Base-by-base conservation (phyloP, 30 jellyfish, hydroid and myxozoan species). In the Haliclystus octoradiatus region DNA sequence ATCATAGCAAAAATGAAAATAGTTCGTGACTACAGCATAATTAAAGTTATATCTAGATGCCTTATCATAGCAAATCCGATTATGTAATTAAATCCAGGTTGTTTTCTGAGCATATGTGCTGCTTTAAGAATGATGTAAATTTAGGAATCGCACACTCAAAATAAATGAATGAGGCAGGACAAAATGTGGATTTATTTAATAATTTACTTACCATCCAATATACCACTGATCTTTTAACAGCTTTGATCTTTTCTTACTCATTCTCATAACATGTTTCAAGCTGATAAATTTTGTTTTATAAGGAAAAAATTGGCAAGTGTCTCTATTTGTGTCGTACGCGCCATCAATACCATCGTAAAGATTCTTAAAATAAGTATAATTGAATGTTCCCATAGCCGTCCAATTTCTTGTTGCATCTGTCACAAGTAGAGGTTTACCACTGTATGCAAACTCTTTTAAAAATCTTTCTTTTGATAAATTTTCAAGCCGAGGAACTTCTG, bases 161-260 rank as follows among this genome's bases (percentile, higher is more conserved):
- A n/a, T n/a, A n/a, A n/a, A n/a, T n/a, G n/a, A n/a, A n/a, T n/a
- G n/a, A 40, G 57, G 14, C 57, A 40, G 57, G 57, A 40, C 14
- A 40, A 40, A 40, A 19, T 19, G 19, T 40, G 14, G 19, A 5
- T 40, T 40, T 19, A 40, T 23, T 12, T 66, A 24, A 46, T 1
- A 68, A 19, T 3, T 34, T 76, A 80, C 95, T 50, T 83, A 91
- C 99, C 99, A 91, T 65, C 99, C 99, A 71, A 91, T 69, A 69
- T 91, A 91, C 99, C 99, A 91, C 30, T 81, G 75, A 26, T 76
- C 82, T 51, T 92, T 83, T 52, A 65, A 49, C 26, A 87, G 52
- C 7, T 70, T 52, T 19, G 93, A 77, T 22, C 93, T 77, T 50
- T 71, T 66, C 49, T 78, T 91, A 76, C 94, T 73, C 99, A 91